A percentile compares a stretch with the other conserved stretches of the same genome.
Evolutionary conservation across 2,888 invertebrate species (phyloP).

Genomic region (Platypus cylindrus): DNA sequence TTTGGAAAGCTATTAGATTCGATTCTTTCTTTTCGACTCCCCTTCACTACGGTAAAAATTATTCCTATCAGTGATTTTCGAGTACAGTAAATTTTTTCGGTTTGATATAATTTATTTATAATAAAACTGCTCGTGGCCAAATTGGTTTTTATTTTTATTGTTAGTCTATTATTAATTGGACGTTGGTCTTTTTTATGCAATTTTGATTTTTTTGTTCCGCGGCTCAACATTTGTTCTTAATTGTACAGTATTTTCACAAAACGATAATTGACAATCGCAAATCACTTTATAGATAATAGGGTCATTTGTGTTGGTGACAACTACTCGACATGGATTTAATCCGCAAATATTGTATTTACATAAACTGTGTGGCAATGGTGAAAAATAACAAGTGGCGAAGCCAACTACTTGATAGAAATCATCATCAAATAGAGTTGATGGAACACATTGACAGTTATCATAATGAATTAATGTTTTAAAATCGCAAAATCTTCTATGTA

Average conservation of each 20-base stretch:
- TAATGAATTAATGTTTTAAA: constrained; percentile 28
- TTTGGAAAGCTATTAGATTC: too few species aligned
- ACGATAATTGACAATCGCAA: constrained; percentile 23
- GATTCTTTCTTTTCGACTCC: too few species aligned
- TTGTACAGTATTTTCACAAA: constrained; percentile 7
- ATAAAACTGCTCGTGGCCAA: too few species aligned
- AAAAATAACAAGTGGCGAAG: constrained; percentile 35
- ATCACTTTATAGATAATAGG: constrained; percentile 29
- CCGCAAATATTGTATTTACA: constrained; percentile 35
- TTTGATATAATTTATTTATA: too few species aligned
- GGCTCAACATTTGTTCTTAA: constrained; percentile 8
- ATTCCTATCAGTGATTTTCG: too few species aligned
- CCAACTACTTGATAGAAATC: constrained; percentile 30
- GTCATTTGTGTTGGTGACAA: constrained; percentile 26
- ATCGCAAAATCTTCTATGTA: constrained; percentile 37
- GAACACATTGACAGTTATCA: constrained; percentile 19
- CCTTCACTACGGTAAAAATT: too few species aligned
- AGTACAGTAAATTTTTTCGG: too few species aligned
- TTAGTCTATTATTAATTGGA: too few species aligned
- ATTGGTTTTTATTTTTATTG: too few species aligned
- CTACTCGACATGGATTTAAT: constrained; percentile 26
- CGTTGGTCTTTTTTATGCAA: too few species aligned
- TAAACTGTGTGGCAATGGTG: constrained; percentile 30
- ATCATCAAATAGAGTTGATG: constrained; percentile 25
- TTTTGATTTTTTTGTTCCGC: too few species aligned